Base-by-base conservation (phyloP, 2,888 invertebrate species). In the Andrena praecox region DNA sequence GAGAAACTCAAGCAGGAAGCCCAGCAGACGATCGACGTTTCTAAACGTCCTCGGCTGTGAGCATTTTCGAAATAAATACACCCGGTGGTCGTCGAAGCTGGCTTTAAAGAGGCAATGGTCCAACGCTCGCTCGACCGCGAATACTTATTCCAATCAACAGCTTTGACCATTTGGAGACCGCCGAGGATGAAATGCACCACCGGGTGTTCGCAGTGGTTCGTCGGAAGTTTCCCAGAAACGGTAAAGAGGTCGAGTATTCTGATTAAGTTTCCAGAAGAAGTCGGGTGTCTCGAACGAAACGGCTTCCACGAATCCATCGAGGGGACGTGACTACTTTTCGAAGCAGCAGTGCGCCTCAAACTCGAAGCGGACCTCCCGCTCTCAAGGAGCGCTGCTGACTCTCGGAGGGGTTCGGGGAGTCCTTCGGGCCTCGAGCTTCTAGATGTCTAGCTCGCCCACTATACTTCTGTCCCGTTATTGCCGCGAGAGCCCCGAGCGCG, bases 1-100 rank as follows among this genome's bases (percentile, higher is more conserved):
- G 69, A 70, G 77, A 74, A 63, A 83, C 48, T 67, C 42, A 72
- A 78, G 72, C 74, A 68, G 84, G 78, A 84, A 84, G 50, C 71
- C n/a, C 54, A 8, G 31, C 71, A 50, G 75, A 84, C 84, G 71
- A 78, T 72, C 78, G 42, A 60, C 77, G 83, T 56, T 70, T 77
- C 82, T 54, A 77, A 78, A 68, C 72, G 67, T 83, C 71, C 52
- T 60, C 54, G 60, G 52, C 8, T 20, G 20, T 8, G 5, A 56
- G 31, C 52, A 16, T 77, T 72, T 82, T 66, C 64, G 12, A 63
- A 33, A 27, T 27, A 82, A 59, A 59, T 48, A 60, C 29, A n/a
- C 48, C 60, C 70, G 48, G 29, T 27, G 42, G 33, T 56, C 35
- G 35, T 16, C 24, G 20, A 29, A 8, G 8, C 16, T 8, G 42